Evolutionary conservation across 2,797 vertebrate species (phyloP), one percentile per base, ranked within the genome.

Genomic region (Tolypeutes matacus): DNA sequence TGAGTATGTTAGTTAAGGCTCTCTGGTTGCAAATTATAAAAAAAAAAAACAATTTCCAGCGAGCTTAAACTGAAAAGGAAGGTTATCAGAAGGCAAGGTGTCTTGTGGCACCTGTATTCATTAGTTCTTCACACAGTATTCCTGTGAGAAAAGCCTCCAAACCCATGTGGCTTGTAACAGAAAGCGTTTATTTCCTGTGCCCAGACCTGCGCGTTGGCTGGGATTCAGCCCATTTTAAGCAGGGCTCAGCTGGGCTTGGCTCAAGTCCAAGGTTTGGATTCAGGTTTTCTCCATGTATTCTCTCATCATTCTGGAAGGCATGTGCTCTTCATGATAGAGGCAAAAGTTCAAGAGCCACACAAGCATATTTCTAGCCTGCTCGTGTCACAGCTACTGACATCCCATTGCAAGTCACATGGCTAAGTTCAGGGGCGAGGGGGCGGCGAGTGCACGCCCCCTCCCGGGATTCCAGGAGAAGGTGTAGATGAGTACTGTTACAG

Each of bases 311-410:
- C 81, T 82, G 56, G 76, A 87, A 60, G 29, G 25, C 42, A 42
- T 83, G 23, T 62, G 86, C 4, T 93, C 88, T 77, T 77, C 14
- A 20, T 69, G 84, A 78, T 78, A 67, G 78, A 96, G 56, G 31
- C 56, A 29, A 78, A 86, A 78, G 20, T 42, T 3, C n/a, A 73
- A 89, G 76, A 86, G 60, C 64, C 69, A 23, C 18, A 51, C 20
- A 81, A 58, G 17, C 18, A 53, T 34, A 56, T 25, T 72, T 86
- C 64, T 89, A 21, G 39, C 42, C 56, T 42, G 21, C 23, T 89
- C 36, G 4, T 4, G 14, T 92, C 49, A 42, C 5, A 46, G 17
- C n/a, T 86, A 53, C 80, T 93, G 21, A 60, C 15, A 42, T 34
- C 84, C 36, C 64, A n/a, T 46, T 92, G 25, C 72, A 29, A 46